Evolutionary conservation across 2,888 invertebrate genomes (phyloP).

Genomic region (Oligia latruncula): DNA sequence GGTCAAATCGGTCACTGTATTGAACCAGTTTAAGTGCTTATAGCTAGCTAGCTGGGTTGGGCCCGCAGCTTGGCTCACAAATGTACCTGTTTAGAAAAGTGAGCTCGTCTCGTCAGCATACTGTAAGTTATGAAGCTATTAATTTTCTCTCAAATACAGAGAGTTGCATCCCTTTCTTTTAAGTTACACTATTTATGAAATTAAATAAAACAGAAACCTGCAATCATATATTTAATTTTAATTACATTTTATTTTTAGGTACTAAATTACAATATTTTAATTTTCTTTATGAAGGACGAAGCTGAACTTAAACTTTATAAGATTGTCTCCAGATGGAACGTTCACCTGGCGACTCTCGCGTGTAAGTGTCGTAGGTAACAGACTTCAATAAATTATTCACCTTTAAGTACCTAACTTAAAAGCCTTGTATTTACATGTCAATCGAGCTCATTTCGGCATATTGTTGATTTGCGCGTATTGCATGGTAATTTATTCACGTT

Average conservation of each 20-base stretch:
- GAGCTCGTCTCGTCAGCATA: neutral
- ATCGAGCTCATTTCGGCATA: slow-evolving; percentile 31
- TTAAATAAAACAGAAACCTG: too few species aligned
- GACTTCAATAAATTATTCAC: slow-evolving; percentile 30
- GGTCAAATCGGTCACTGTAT: slow-evolving; percentile 10
- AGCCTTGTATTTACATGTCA: slow-evolving; percentile 29
- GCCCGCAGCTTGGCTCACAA: neutral
- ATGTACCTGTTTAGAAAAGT: neutral
- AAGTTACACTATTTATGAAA: neutral
- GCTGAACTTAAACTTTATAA: slow-evolving; percentile 11
- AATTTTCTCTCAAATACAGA: neutral
- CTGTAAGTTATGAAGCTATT: neutral
- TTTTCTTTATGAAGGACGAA: neutral
- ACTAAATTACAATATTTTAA: slow-evolving; percentile 7
- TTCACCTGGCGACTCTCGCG: neutral
- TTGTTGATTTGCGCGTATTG: slow-evolving; percentile 25
- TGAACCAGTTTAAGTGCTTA: slow-evolving; percentile 9
- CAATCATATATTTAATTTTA: too few species aligned
- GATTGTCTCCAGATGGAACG: slow-evolving; percentile 10
- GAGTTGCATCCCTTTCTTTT: neutral
- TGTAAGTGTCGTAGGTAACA: slow-evolving; percentile 7
- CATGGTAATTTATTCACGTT: slow-evolving; percentile 25
- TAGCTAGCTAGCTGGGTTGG: neutral
- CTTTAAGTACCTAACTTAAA: slow-evolving; percentile 16
- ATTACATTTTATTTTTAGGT: too few species aligned